Evolutionary conservation across 2,888 invertebrate genomes (phyloP), one percentile per base, ranked within the genome.

Genomic region (Sphaerophoria rueppellii): DNA sequence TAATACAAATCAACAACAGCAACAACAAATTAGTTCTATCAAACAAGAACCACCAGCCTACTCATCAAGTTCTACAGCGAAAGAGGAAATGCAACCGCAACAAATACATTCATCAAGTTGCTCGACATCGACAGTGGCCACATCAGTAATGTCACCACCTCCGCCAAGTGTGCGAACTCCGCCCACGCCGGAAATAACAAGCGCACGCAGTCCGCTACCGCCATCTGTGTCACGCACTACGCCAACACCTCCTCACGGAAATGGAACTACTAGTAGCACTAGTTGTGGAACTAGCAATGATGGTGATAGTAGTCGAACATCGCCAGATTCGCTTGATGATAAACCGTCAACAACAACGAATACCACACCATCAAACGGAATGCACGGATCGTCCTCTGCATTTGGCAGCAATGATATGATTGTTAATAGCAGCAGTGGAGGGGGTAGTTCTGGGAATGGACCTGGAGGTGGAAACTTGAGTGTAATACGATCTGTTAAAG

Each of bases 401-500:
- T 85, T 76, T 35, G 81, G 80, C 63, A 60, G 72, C 12, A 75
- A 34, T 52, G 81, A 82, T 9, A 55, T 54, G 16, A 76, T 74
- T 52, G 71, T 73, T 12, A 83, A 83, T 35, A 87, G 65, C 58
- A 83, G 83, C 73, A 69, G 54, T 70, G 82, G 70, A 43, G 81
- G 16, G 5, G 82, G 58, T 4, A 82, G 60, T 48, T 79, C 52
- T 69, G 85, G 76, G 32, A 79, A 80, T 65, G 87, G 83, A 35
- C 79, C 86, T 77, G 73, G 63, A 14, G 60, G 46, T 72, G 85
- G 75, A 32, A 75, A 89, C 74, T 87, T 90, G 86, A 91, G 92
- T 88, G 92, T 92, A 72, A 92, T 92, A 87, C 90, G 92, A 55
- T 90, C 91, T 0, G 91, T 92, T 2, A 92, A 91, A 82, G 91